Evolutionary conservation across 1,140 invertebrate species (phyloP).

Genomic region (Cyphomyrmex costatus): DNA sequence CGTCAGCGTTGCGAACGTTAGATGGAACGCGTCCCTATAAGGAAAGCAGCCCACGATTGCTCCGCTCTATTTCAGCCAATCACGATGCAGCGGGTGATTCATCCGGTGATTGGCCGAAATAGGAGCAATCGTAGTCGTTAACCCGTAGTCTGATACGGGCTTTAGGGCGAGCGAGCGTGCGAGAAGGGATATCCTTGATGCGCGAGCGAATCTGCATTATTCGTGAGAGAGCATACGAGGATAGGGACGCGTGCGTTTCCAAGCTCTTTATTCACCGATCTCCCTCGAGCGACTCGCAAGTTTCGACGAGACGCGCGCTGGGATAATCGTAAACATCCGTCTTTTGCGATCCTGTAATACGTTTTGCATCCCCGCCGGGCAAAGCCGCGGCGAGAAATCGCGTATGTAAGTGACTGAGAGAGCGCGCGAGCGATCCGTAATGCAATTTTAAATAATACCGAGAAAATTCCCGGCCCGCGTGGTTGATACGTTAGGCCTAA

Average conservation of each 20-base stretch:
- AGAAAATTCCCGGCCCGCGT: constrained; percentile 39
- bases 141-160: too few species aligned
- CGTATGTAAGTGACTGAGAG: background rate
- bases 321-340: background rate
- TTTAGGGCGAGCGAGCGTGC: constrained; percentile 16
- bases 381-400: background rate
- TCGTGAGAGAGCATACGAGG: background rate
- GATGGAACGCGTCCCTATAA: too few species aligned
- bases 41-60: too few species aligned
- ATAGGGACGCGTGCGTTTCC: background rate
- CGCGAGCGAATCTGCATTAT: constrained; percentile 37
- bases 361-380: background rate
- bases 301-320: background rate
- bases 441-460: constrained; percentile 47
- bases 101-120: too few species aligned
- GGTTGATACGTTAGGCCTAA: constrained; percentile 65
- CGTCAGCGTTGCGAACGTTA: too few species aligned
- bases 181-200: constrained; percentile 35
- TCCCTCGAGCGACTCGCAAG: background rate
- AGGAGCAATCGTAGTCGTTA: too few species aligned
- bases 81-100: too few species aligned
- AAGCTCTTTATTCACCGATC: background rate
- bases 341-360: background rate
- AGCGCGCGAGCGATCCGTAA: background rate
- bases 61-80: too few species aligned